Evolutionary conservation across 2,888 invertebrate species (phyloP).

Genomic region (Callosobruchus maculatus): DNA sequence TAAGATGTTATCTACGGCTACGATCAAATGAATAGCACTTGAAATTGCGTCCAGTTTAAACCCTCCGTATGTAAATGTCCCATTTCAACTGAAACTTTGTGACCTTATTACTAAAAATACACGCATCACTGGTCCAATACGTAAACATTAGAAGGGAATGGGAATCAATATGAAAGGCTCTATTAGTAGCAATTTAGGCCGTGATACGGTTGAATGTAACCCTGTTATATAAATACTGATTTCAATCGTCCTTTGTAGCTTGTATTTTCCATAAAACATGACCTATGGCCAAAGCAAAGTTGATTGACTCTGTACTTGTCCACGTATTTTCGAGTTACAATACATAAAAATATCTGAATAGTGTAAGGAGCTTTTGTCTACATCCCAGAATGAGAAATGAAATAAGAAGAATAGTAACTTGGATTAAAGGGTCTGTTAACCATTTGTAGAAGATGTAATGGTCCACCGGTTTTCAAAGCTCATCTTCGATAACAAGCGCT

Average conservation of each 20-base stretch:
- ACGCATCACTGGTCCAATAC: neutral
- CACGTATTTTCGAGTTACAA: no score
- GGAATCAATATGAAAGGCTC: neutral
- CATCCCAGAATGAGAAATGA: no score
- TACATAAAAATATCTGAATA: no score
- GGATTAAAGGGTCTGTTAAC: no score
- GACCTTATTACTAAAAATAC: neutral
- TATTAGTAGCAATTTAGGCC: neutral
- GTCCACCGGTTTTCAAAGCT: no score
- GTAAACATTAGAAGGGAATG: neutral
- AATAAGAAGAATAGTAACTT: no score
- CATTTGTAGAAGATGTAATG: no score
- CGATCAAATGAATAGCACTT: neutral
- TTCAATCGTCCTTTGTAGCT: neutral
- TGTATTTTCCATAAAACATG: no score
- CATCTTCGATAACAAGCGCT: no score
- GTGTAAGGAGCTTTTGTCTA: no score
- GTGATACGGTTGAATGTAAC: neutral
- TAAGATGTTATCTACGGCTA: neutral
- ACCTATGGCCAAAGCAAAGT: no score
- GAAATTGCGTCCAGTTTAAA: neutral
- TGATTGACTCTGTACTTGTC: no score
- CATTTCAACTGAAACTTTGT: neutral
- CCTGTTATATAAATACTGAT: neutral
- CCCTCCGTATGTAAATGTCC: neutral